phyloP scores from a whole-genome alignment of 2,888 invertebrate species.

The Pogonocherus hispidulus region DNA sequence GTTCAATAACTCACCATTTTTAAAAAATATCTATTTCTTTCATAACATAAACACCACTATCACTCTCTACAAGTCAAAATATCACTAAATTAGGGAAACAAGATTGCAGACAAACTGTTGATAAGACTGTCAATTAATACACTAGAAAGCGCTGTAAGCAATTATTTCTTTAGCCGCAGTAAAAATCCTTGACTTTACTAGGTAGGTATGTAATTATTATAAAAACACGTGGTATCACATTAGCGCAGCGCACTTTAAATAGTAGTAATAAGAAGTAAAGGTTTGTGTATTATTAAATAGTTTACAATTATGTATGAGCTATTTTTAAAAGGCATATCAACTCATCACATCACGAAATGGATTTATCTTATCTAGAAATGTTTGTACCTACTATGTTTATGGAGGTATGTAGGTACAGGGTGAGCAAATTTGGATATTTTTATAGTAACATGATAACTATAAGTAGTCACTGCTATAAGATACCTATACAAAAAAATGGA shows the following conservation, averaged over 20 bases:
- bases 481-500: too few species aligned
- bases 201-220: constrained; percentile 56
- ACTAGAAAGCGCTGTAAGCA: constrained; percentile 44
- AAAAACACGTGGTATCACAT: constrained; percentile 60
- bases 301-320: not conserved
- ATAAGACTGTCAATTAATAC: constrained; percentile 31
- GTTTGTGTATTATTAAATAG: constrained; percentile 1
- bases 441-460: too few species aligned
- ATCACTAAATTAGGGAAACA: constrained; percentile 28
- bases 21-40: constrained; percentile 10
- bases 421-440: too few species aligned
- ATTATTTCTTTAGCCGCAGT: constrained; percentile 44
- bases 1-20: constrained; percentile 24
- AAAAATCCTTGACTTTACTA: constrained; percentile 62
- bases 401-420: too few species aligned
- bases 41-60: constrained; percentile 25
- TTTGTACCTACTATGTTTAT: too few species aligned
- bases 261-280: not conserved
- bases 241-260: constrained; percentile 39
- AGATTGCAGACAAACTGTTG: constrained; percentile 27
- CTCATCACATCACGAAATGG: too few species aligned
- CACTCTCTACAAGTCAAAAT: constrained; percentile 22
- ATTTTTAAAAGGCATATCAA: too few species aligned
- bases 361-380: too few species aligned
- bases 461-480: too few species aligned